phyloP scores from a whole-genome alignment of 2,888 invertebrate species.

The Tachina lurida region DNA sequence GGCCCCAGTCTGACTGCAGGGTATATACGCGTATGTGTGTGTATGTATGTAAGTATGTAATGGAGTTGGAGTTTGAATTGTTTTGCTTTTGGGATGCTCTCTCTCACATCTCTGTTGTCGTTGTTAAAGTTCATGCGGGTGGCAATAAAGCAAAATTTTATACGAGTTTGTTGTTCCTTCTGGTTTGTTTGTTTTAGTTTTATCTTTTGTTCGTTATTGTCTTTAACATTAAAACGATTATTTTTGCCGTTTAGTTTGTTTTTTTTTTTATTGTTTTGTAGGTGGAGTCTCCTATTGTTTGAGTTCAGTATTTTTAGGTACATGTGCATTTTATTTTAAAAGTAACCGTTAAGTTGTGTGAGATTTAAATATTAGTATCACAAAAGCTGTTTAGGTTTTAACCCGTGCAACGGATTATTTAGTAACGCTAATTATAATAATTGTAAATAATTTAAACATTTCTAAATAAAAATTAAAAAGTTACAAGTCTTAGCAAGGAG shows the following conservation, averaged over 20 bases:
- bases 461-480: constrained; percentile 25
- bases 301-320: constrained; percentile 34
- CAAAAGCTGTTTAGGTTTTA: constrained; percentile 68
- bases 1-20: too few species aligned
- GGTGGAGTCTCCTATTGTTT: constrained; percentile 77
- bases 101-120: constrained; percentile 50
- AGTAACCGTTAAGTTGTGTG: constrained; percentile 68
- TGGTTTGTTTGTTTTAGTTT: constrained; percentile 50
- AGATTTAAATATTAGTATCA: constrained; percentile 66
- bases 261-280: constrained; percentile 75
- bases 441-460: constrained; percentile 23
- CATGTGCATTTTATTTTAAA: constrained; percentile 45
- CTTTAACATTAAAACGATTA: constrained; percentile 20
- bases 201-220: constrained; percentile 41
- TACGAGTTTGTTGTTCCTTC: constrained; percentile 36
- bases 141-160: constrained; percentile 53
- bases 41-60: constrained; percentile 34
- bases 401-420: constrained; percentile 71
- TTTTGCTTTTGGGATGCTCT: constrained; percentile 58
- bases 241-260: constrained; percentile 37
- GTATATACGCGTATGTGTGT: too few species aligned
- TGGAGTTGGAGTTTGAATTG: constrained; percentile 70
- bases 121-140: constrained; percentile 53
- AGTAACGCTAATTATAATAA: constrained; percentile 54
- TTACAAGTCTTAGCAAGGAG: neutral